These are phyloP conservation scores for Euwallacea similis DNA, from an alignment of 1,140 invertebrate species.

Conservation along the genomic window DNA sequence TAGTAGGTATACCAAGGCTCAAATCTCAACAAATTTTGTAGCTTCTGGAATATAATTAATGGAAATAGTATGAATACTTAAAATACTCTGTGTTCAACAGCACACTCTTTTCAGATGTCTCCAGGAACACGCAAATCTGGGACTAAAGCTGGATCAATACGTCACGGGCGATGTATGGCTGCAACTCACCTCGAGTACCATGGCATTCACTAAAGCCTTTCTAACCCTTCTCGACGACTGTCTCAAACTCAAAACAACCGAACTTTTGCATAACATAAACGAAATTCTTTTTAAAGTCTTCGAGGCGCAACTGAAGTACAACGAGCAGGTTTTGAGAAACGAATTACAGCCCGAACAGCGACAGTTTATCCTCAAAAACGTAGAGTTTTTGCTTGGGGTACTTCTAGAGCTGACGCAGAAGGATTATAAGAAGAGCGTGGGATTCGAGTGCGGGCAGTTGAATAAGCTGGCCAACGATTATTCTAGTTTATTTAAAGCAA, in stretches of 20 bases:
- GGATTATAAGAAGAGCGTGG: slow-evolving; percentile 52
- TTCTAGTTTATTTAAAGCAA: slow-evolving; percentile 35
- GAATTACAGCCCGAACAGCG: slow-evolving; percentile 61
- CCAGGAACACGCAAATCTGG: slow-evolving; percentile 61
- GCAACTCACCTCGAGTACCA: slow-evolving; percentile 69
- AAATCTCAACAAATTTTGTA: neutral
- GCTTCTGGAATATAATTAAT: too few relatives aligned
- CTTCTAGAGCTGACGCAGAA: slow-evolving; percentile 58
- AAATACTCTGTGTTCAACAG: neutral
- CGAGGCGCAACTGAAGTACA: slow-evolving; percentile 66
- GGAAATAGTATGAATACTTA: neutral
- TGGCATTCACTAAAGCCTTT: slow-evolving; percentile 71
- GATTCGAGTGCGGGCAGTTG: slow-evolving; percentile 51
- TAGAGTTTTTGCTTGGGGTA: slow-evolving; percentile 58
- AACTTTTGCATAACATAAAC: slow-evolving; percentile 66
- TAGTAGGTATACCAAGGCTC: too few relatives aligned
- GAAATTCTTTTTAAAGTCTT: slow-evolving; percentile 67
- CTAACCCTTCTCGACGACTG: slow-evolving; percentile 69
- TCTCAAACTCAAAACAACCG: slow-evolving; percentile 65
- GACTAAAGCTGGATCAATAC: slow-evolving; percentile 59
- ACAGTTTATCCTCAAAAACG: slow-evolving; percentile 61
- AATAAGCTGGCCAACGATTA: slow-evolving; percentile 51
- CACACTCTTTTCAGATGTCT: slow-evolving; percentile 52
- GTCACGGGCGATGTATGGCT: slow-evolving; percentile 67
- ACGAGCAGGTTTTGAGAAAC: slow-evolving; percentile 62